phyloP scores from a whole-genome alignment of 1,140 invertebrate species.

The Drosophila serrata region DNA sequence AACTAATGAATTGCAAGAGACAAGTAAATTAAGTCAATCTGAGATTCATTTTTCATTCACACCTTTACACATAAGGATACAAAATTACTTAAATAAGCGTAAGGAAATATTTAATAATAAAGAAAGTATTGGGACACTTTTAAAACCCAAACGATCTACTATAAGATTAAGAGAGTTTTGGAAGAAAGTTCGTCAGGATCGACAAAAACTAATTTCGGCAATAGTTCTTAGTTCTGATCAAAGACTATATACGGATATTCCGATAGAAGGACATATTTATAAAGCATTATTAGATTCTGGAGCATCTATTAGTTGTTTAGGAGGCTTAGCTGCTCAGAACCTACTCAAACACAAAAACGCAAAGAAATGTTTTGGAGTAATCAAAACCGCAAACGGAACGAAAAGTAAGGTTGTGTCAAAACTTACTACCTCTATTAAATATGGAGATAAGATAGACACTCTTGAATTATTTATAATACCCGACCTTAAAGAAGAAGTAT shows the following conservation, averaged over 20 bases:
- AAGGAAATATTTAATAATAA: not conserved
- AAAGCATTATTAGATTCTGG: no score
- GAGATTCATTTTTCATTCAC: not conserved
- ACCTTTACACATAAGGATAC: not conserved
- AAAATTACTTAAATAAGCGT: not conserved
- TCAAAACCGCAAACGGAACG: not conserved
- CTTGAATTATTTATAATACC: no score
- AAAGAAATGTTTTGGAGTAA: not conserved
- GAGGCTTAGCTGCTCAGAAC: not conserved
- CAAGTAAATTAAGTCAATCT: no score
- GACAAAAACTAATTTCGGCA: not conserved
- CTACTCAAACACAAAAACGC: not conserved
- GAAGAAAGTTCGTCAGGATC: not conserved
- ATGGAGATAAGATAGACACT: no score
- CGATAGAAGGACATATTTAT: no score
- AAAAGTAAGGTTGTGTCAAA: not conserved
- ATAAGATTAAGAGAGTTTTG: not conserved
- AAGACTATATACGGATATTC: not conserved
- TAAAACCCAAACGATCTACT: slow-evolving; percentile 1
- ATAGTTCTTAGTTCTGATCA: not conserved
- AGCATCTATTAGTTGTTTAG: not conserved
- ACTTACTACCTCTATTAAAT: no score
- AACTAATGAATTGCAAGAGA: no score
- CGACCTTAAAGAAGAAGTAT: no score
- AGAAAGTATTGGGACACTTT: not conserved